A percentile compares a stretch with the other conserved stretches of the same genome.
Evolutionary conservation across 2,888 invertebrate genomes (phyloP).

Genomic region (Unio delphinus): DNA sequence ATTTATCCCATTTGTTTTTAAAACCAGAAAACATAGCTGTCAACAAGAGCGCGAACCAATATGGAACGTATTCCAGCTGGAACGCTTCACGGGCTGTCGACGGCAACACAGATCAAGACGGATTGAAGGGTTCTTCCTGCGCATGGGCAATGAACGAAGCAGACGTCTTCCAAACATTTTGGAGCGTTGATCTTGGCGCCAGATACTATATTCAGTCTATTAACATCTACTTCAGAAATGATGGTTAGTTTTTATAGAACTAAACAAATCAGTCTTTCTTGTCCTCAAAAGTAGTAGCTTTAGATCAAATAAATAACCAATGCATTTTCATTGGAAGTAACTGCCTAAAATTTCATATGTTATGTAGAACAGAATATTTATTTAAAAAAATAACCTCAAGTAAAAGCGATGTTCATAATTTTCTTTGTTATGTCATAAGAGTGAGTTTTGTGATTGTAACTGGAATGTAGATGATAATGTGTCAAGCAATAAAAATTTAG

Average conservation of each 20-base stretch:
- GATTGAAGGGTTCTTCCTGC: conserved; percentile 35
- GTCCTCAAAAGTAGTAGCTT: no score
- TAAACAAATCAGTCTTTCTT: no score
- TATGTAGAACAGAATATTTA: no score
- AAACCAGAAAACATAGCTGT: conserved; percentile 40
- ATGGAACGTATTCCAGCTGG: conserved; percentile 37
- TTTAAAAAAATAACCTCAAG: no score
- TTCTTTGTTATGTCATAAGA: no score
- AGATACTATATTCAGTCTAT: conserved; percentile 31
- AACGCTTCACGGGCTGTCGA: conserved; percentile 43
- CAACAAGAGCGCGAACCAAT: conserved; percentile 35
- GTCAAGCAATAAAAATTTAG: no score
- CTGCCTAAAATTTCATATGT: no score
- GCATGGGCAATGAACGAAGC: conserved; percentile 40
- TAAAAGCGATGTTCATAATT: no score
- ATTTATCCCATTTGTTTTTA: background rate
- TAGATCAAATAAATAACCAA: no score
- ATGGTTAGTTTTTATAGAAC: conserved; percentile 22
- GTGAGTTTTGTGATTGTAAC: no score
- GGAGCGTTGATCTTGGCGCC: conserved; percentile 44
- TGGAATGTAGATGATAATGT: no score
- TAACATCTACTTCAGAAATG: conserved; percentile 41
- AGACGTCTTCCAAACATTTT: conserved; percentile 45
- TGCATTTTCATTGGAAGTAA: no score
- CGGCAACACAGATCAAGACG: conserved; percentile 41